These are phyloP conservation scores for Sturmia bella DNA, from an alignment of 2,888 invertebrate genomes.

Conservation along the genomic window DNA sequence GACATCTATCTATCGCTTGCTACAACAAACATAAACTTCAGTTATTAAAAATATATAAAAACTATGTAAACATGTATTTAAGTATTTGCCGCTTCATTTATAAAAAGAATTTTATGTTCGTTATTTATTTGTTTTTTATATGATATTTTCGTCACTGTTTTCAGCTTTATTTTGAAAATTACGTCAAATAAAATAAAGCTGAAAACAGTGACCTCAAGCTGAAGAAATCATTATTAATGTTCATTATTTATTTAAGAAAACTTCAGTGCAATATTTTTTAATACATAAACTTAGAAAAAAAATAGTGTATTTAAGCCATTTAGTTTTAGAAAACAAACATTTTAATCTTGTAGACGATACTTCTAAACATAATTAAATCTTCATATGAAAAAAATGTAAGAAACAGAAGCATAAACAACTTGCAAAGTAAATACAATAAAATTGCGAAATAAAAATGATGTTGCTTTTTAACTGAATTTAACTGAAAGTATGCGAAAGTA, in stretches of 20 bases:
- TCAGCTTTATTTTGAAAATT: no score
- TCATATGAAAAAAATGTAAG: constrained; percentile 29
- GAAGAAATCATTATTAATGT: no score
- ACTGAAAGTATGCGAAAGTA: no score
- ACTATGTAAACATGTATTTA: constrained; percentile 4
- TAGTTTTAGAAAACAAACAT: constrained; percentile 43
- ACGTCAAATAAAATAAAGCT: no score
- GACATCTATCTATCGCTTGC: constrained; percentile 1
- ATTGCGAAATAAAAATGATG: constrained; percentile 3
- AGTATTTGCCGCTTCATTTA: no score
- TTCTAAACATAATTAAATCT: constrained; percentile 39
- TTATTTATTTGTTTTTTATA: no score
- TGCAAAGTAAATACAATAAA: background rate
- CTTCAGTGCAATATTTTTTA: no score
- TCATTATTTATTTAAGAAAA: no score
- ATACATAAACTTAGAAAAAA: constrained; percentile 3
- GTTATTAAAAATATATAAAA: constrained; percentile 35
- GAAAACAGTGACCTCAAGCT: no score
- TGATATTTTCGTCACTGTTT: no score
- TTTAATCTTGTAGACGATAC: constrained; percentile 44
- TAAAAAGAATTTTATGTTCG: no score
- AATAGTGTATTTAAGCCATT: constrained; percentile 43
- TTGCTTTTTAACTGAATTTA: background rate
- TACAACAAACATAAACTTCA: constrained; percentile 52
- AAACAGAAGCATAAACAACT: constrained; percentile 16